Evolutionary conservation across 2,113 vertebrate species (phyloP), one percentile per base, ranked within the genome.

Genomic region (Gambusia affinis): DNA sequence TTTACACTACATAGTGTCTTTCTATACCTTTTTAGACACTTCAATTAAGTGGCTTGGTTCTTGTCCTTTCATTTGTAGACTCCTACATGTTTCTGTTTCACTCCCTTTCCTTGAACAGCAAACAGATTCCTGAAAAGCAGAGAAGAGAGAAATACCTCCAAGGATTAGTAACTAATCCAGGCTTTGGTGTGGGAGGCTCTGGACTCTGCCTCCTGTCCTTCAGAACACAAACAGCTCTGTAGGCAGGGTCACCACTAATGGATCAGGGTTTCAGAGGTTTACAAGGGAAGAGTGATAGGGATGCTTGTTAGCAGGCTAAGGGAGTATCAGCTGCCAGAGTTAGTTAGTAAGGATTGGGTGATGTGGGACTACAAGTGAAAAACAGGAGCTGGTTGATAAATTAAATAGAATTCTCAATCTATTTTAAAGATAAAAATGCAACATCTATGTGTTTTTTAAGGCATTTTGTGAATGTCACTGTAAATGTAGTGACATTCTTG

Each of bases 151-250:
- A 92, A 89, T 88, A 87, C 88, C 86, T 87, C 72, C 22, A 69
- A 86, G 91, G 88, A 92, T 92, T 90, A 92, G 88, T 82, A 78
- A 89, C 83, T 91, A 90, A 92, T 91, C 89, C 89, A 83, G 80
- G 84, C 85, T 88, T 85, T 85, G 89, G 87, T 87, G 78, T 70
- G 64, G 79, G 69, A 91, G 78, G 66, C 80, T 82, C 64, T 80
- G 88, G 82, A 80, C 84, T 88, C 72, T 74, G 81, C 80, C 89
- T 88, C 76, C 78, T 80, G 83, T 89, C 88, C 85, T 87, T 92
- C 82, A 91, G 80, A 92, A 82, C 78, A 84, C 75, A 65, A 75
- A 33, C 70, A 78, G 78, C 75, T 84, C 79, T 89, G 85, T 86
- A 24, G 76, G 76, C 76, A 69, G 85, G 90, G 88, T 87, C 87